Conservation (phyloP, 2,888 invertebrate species). For the Neria commutata region DNA sequence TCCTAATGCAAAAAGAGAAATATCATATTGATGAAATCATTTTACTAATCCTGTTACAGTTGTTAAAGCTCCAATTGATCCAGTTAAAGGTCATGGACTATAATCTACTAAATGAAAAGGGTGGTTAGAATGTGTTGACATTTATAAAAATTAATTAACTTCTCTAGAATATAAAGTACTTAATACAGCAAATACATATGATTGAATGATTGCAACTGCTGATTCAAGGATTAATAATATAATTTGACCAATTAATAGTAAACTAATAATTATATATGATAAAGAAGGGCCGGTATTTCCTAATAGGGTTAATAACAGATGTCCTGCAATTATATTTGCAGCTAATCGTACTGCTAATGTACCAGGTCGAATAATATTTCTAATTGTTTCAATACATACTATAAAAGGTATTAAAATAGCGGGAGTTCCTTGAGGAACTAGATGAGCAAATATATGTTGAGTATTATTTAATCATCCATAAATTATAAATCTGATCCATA, state of each 20-base stretch:
- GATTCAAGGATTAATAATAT: constrained; percentile 64
- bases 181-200: constrained; percentile 69
- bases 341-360: constrained; percentile 74
- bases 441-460: constrained; percentile 70
- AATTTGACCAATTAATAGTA: constrained; percentile 60
- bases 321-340: constrained; percentile 80
- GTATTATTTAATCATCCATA: constrained; percentile 70
- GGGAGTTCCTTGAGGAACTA: constrained; percentile 74
- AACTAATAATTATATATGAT: constrained; percentile 37
- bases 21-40: constrained; percentile 68
- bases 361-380: constrained; percentile 73
- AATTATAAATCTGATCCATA: constrained; percentile 72
- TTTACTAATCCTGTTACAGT: constrained; percentile 67
- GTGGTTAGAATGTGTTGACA: constrained; percentile 66
- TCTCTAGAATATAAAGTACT: constrained; percentile 72
- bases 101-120: constrained; percentile 71
- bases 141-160: constrained; percentile 65
- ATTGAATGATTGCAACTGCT: constrained; percentile 67
- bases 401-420: constrained; percentile 72
- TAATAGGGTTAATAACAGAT: constrained; percentile 69
- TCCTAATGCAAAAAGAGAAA: constrained; percentile 65
- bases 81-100: constrained; percentile 71
- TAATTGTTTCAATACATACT: constrained; percentile 77
- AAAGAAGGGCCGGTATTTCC: constrained; percentile 61
- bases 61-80: constrained; percentile 67